These are phyloP conservation scores for Ctenopoma multispine DNA, from an alignment of 2,797 vertebrate species.

Conservation along the genomic window DNA sequence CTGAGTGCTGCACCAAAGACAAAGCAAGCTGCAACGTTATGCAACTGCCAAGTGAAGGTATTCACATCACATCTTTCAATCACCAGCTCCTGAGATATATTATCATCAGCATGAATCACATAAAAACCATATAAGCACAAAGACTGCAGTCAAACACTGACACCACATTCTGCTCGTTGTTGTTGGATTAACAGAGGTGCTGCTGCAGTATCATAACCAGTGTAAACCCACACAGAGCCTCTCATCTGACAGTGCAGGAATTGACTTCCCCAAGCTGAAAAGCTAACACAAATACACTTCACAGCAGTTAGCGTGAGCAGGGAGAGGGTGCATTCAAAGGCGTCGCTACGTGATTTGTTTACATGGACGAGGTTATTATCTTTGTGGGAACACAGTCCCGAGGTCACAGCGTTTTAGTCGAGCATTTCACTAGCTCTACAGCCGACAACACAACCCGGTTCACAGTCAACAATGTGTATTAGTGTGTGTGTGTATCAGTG, in stretches of 20 bases:
- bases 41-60: constrained; percentile 5
- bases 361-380: constrained; percentile 18
- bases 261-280: not conserved
- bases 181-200: constrained; percentile 1
- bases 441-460: constrained; percentile 20
- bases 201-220: not conserved
- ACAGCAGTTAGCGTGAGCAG: constrained; percentile 8
- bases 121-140: not conserved
- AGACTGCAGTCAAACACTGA: constrained; percentile 8
- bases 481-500: constrained; percentile 44
- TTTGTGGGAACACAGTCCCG: constrained; percentile 4
- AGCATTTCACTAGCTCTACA: not conserved
- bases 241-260: no score
- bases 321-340: constrained; percentile 56
- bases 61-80: constrained; percentile 1
- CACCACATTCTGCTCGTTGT: not conserved
- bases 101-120: not conserved
- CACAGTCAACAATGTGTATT: constrained; percentile 24
- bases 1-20: not conserved
- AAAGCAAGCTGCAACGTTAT: not conserved
- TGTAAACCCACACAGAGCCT: no score
- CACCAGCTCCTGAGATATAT: not conserved
- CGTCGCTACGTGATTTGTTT: constrained; percentile 43
- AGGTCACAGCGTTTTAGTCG: constrained; percentile 39
- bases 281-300: not conserved